phyloP scores from a whole-genome alignment of 2,888 invertebrate species.

The Parthenolecanium corni region DNA sequence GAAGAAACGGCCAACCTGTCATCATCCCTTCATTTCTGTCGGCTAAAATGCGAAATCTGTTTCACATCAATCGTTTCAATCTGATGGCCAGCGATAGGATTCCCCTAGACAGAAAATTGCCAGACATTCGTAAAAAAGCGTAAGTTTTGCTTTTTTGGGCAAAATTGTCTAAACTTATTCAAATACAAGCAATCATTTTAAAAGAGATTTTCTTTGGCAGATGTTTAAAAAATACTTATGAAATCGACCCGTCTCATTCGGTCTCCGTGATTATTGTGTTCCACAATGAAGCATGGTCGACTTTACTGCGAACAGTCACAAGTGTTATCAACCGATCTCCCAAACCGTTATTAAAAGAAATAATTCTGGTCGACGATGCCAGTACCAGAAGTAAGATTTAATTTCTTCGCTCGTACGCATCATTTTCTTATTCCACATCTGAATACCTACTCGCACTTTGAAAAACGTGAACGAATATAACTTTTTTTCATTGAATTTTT shows the following conservation, averaged over 20 bases:
- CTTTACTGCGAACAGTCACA: conserved; percentile 83
- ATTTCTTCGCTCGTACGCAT: not conserved
- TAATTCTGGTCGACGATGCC: conserved; percentile 79
- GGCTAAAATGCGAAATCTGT: conserved; percentile 64
- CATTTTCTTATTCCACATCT: not conserved
- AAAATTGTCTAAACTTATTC: not conserved
- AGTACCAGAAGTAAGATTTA: conserved; percentile 63
- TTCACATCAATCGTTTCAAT: conserved; percentile 75
- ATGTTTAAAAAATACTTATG: conserved; percentile 49
- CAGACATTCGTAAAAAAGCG: conserved; percentile 72
- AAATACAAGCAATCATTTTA: not conserved
- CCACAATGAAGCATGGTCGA: conserved; percentile 99
- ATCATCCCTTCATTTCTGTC: conserved; percentile 61
- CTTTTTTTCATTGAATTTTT: conserved; percentile 43
- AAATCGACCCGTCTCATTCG: conserved; percentile 57
- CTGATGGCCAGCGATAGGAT: conserved; percentile 78
- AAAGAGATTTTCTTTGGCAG: conserved; percentile 41
- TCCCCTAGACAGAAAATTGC: conserved; percentile 68
- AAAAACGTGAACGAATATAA: not conserved
- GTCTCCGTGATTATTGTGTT: conserved; percentile 92
- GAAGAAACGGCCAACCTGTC: conserved; percentile 68
- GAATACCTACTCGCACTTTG: not conserved
- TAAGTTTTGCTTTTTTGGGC: conserved; percentile 41
- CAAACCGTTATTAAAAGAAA: conserved; percentile 58
- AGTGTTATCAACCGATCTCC: conserved; percentile 88